Evolutionary conservation across 2,113 vertebrate species (phyloP).

Genomic region (Sander vitreus): DNA sequence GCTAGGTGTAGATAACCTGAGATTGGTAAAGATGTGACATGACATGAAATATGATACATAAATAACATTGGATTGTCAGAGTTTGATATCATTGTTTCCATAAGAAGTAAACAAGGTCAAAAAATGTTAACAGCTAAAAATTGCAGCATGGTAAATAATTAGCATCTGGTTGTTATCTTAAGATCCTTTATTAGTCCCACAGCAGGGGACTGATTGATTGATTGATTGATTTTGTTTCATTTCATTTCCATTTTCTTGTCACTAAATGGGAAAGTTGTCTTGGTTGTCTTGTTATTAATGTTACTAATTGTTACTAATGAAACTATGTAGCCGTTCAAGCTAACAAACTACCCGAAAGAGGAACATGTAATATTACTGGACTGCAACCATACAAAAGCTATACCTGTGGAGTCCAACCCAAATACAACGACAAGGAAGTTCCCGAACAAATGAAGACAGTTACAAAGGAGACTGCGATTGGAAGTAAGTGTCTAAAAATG

Average conservation of each 20-base stretch:
- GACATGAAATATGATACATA: neutral
- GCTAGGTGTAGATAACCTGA: neutral
- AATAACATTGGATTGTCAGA: too few relatives aligned
- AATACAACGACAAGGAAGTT: accelerated
- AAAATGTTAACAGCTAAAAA: too few relatives aligned
- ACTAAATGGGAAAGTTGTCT: neutral
- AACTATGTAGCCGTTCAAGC: accelerated
- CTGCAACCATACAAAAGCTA: neutral
- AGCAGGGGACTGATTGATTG: neutral
- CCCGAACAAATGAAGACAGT: accelerated
- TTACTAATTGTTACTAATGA: neutral
- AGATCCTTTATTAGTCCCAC: too few relatives aligned
- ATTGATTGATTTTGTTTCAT: neutral
- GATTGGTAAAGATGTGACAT: neutral
- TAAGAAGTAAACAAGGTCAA: too few relatives aligned
- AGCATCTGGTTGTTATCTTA: too few relatives aligned
- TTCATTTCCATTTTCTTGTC: neutral
- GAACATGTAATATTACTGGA: accelerated
- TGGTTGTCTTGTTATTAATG: neutral
- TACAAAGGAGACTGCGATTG: slow-evolving; percentile 29
- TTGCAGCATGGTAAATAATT: too few relatives aligned
- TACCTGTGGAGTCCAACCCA: accelerated
- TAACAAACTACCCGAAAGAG: accelerated
- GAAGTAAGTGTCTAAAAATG: slow-evolving; percentile 78
- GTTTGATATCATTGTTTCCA: too few relatives aligned